A percentile compares a stretch with the other conserved stretches of the same genome.
These are phyloP conservation scores for Tetramorium bicarinatum DNA, from an alignment of 2,888 invertebrate genomes.

Conservation along the genomic window DNA sequence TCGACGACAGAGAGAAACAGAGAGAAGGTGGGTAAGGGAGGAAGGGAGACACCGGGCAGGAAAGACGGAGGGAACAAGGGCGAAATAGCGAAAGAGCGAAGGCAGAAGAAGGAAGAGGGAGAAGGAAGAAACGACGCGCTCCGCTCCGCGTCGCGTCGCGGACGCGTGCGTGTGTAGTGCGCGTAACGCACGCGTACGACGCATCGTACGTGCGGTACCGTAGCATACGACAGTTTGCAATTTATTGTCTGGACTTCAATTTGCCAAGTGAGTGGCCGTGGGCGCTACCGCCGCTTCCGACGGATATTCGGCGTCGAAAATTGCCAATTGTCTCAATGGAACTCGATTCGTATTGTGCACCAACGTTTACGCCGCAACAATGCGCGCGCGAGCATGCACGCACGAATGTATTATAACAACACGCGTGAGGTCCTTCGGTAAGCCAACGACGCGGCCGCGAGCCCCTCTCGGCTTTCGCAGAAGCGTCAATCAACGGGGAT, in stretches of 20 bases:
- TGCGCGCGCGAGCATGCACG: slow-evolving; percentile 49
- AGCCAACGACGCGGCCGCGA: slow-evolving; percentile 46
- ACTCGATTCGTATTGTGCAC: slow-evolving; percentile 81
- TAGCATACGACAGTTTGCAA: slow-evolving; percentile 79
- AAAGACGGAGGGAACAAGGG: slow-evolving; percentile 11
- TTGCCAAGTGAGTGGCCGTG: slow-evolving; percentile 82
- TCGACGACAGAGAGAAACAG: slow-evolving; percentile 66
- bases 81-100: not conserved
- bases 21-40: slow-evolving; percentile 4
- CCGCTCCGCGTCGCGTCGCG: not conserved
- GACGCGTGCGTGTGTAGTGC: slow-evolving; percentile 43
- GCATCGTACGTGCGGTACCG: slow-evolving; percentile 46
- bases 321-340: slow-evolving; percentile 86
- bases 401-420: slow-evolving; percentile 43
- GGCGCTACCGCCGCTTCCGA: slow-evolving; percentile 83
- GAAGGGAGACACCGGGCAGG: slow-evolving; percentile 5
- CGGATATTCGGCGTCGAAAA: slow-evolving; percentile 85
- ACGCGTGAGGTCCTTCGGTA: slow-evolving; percentile 64
- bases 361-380: slow-evolving; percentile 65
- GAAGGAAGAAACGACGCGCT: slow-evolving; percentile 23
- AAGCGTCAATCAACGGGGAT: slow-evolving; percentile 46
- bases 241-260: slow-evolving; percentile 84
- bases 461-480: slow-evolving; percentile 40
- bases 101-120: not conserved
- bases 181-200: slow-evolving; percentile 43